A percentile compares a stretch with the other conserved stretches of the same genome.
These are phyloP conservation scores for Trachurus trachurus DNA, from an alignment of 2,797 vertebrate species.

Conservation along the genomic window DNA sequence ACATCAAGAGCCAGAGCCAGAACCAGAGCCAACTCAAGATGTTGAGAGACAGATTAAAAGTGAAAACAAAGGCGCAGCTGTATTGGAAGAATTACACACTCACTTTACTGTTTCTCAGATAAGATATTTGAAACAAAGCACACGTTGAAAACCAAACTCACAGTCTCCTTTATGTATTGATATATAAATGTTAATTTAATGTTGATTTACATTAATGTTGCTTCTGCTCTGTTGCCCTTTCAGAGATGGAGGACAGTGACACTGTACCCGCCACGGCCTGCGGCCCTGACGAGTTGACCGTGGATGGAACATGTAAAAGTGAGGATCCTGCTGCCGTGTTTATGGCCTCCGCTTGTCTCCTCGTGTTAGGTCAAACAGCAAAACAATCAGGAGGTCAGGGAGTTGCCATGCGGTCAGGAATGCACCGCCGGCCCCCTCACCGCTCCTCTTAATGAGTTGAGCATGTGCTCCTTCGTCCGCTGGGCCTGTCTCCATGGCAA, in stretches of 20 bases:
- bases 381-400: constrained; percentile 56
- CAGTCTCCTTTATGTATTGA: neutral
- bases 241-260: constrained; percentile 82
- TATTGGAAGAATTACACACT: neutral
- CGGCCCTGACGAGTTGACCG: constrained; percentile 74
- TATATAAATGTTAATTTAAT: neutral
- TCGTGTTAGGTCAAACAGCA: constrained; percentile 51
- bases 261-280: constrained; percentile 70
- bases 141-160: neutral
- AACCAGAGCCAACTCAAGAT: neutral
- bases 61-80: neutral
- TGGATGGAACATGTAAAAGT: constrained; percentile 83
- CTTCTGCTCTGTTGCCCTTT: neutral
- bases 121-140: neutral
- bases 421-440: constrained; percentile 55
- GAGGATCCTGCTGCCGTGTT: constrained; percentile 63
- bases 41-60: neutral
- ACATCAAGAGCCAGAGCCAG: neutral
- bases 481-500: constrained; percentile 57
- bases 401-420: constrained; percentile 71
- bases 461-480: constrained; percentile 61
- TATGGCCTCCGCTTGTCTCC: constrained; percentile 48
- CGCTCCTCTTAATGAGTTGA: constrained; percentile 73
- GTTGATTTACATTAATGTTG: neutral
- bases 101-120: neutral